phyloP scores from a whole-genome alignment of 1,140 invertebrate genomes.

The Bombus sylvicola region DNA sequence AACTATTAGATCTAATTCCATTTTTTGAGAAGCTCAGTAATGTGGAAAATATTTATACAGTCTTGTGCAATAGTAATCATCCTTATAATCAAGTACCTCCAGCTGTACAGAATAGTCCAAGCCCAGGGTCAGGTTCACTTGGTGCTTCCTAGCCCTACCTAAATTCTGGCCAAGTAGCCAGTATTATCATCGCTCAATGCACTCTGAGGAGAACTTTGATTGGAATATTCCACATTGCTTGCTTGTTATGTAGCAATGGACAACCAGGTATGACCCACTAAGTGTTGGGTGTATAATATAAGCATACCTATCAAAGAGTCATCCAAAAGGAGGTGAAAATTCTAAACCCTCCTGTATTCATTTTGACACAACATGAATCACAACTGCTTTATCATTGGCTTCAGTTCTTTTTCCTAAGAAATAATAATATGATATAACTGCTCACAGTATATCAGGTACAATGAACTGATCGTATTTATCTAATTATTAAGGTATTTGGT shows the following conservation, averaged over 20 bases:
- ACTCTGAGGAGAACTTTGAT: constrained; percentile 75
- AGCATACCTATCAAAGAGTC: constrained; percentile 41
- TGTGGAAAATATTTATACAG: constrained; percentile 96
- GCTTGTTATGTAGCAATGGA: constrained; percentile 64
- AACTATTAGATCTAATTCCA: constrained; percentile 96
- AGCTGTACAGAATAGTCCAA: constrained; percentile 76
- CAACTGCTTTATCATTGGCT: constrained; percentile 48
- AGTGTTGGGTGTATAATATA: constrained; percentile 21
- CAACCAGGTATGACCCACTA: constrained; percentile 59
- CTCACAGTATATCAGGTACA: background rate
- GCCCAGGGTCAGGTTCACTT: constrained; percentile 75
- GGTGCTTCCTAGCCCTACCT: constrained; percentile 80
- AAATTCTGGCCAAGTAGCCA: constrained; percentile 78
- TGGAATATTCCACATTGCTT: constrained; percentile 74
- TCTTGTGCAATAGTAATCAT: constrained; percentile 94
- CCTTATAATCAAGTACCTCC: constrained; percentile 86
- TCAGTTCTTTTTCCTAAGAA: constrained; percentile 48
- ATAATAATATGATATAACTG: constrained; percentile 37
- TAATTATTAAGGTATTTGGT: constrained; percentile 19
- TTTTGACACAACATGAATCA: constrained; percentile 30
- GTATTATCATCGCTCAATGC: constrained; percentile 76
- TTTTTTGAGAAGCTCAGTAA: constrained; percentile 97
- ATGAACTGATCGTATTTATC: constrained; percentile 19
- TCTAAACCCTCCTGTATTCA: constrained; percentile 10
- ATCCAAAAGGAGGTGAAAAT: constrained; percentile 25